These are phyloP conservation scores for Barnardius zonarius DNA, from an alignment of 2,113 vertebrate genomes.

Conservation along the genomic window DNA sequence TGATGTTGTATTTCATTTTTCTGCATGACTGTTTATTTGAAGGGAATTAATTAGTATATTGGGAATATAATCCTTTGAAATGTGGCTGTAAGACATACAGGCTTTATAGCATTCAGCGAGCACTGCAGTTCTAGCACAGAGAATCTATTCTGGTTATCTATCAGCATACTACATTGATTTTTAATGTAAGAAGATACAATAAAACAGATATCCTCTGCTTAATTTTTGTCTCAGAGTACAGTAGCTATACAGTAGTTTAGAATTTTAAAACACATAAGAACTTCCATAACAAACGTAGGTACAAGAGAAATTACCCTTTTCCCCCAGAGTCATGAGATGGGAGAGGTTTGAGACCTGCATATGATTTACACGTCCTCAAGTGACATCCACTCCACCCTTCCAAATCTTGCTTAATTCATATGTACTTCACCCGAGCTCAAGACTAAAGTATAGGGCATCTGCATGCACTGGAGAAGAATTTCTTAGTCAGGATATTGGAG, in stretches of 20 bases:
- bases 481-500: not conserved
- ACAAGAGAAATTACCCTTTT: not conserved
- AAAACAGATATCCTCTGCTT: not conserved
- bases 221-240: not conserved
- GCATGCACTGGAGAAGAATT: not conserved
- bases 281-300: rapidly evolving
- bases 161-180: not conserved
- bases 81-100: not conserved
- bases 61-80: not conserved
- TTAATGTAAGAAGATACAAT: not conserved
- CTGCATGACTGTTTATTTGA: not conserved
- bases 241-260: not conserved
- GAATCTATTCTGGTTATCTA: not conserved
- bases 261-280: not conserved
- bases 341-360: not conserved
- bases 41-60: conserved; percentile 28
- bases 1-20: not conserved
- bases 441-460: not conserved
- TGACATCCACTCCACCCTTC: not conserved
- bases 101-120: not conserved
- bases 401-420: not conserved
- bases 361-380: not conserved
- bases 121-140: not conserved
- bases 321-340: not conserved
- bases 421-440: not conserved